A percentile compares a stretch with the other conserved stretches of the same genome.
Conservation (phyloP, 2,113 vertebrate genomes). For the Colius striatus region DNA sequence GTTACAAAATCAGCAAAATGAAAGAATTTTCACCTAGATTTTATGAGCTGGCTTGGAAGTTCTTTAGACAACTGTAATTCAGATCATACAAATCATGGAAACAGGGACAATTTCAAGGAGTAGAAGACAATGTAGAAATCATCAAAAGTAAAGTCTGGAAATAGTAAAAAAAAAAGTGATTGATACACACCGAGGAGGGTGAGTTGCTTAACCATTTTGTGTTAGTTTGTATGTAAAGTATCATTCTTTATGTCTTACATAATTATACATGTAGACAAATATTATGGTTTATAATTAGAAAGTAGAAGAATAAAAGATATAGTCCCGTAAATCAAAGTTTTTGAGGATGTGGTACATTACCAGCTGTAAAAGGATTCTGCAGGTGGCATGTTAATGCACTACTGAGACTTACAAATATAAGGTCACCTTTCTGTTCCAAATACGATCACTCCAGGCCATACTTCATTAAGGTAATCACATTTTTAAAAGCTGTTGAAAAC, state of each 20-base stretch:
- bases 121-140: background rate
- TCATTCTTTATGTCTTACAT: background rate
- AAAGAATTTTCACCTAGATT: background rate
- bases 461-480: background rate
- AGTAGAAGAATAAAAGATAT: background rate
- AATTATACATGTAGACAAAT: background rate
- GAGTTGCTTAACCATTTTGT: background rate
- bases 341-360: background rate
- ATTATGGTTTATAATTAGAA: background rate
- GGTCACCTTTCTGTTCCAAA: background rate
- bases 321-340: background rate
- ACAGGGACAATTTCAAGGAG: background rate
- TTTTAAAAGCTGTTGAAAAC: background rate
- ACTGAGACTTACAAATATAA: rapidly evolving
- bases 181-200: background rate
- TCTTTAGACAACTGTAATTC: background rate
- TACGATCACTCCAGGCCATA: background rate
- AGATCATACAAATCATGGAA: background rate
- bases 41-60: background rate
- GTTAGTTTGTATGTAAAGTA: background rate
- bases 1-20: background rate
- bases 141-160: background rate
- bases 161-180: background rate
- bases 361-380: background rate
- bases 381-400: background rate